phyloP scores from a whole-genome alignment of 2,888 invertebrate species.

The Lissocephala sabroskyi region DNA sequence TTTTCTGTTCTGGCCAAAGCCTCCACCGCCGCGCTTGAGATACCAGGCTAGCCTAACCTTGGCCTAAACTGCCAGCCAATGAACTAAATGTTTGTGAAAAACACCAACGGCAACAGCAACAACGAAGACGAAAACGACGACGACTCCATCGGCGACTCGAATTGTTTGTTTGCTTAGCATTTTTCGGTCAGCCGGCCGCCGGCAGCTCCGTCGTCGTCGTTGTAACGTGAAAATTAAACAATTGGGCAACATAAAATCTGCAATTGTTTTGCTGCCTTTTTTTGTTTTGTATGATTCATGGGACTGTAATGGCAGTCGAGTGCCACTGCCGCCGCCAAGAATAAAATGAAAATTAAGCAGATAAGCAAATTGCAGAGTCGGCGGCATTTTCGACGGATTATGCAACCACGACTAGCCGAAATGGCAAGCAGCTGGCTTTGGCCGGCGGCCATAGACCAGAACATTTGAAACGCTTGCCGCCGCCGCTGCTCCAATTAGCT shows the following conservation, averaged over 20 bases:
- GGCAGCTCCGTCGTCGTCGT: constrained; percentile 15
- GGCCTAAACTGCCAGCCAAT: constrained; percentile 68
- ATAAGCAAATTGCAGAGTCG: constrained; percentile 18
- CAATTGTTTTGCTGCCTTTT: neutral
- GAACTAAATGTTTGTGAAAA: constrained; percentile 66
- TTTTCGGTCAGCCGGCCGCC: constrained; percentile 9
- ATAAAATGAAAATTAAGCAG: neutral
- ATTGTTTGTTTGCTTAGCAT: constrained; percentile 31
- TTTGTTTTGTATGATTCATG: constrained; percentile 5
- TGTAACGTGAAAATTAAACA: constrained; percentile 65
- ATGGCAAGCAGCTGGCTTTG: constrained; percentile 11
- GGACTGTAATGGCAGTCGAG: neutral
- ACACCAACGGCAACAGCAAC: constrained; percentile 20
- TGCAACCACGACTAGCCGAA: neutral
- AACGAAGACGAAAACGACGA: constrained; percentile 7
- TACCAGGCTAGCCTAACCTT: constrained; percentile 55
- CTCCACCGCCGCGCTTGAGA: constrained; percentile 40
- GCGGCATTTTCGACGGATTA: constrained; percentile 7
- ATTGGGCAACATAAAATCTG: constrained; percentile 48
- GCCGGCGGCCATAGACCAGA: constrained; percentile 1
- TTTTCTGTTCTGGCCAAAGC: constrained; percentile 37
- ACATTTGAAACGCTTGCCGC: constrained; percentile 16
- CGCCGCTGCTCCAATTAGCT: constrained; percentile 29
- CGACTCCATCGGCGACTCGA: constrained; percentile 7
- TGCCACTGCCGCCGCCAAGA: too few species aligned